These are phyloP conservation scores for Solen grandis DNA, from an alignment of 1,140 invertebrate species.

Conservation along the genomic window DNA sequence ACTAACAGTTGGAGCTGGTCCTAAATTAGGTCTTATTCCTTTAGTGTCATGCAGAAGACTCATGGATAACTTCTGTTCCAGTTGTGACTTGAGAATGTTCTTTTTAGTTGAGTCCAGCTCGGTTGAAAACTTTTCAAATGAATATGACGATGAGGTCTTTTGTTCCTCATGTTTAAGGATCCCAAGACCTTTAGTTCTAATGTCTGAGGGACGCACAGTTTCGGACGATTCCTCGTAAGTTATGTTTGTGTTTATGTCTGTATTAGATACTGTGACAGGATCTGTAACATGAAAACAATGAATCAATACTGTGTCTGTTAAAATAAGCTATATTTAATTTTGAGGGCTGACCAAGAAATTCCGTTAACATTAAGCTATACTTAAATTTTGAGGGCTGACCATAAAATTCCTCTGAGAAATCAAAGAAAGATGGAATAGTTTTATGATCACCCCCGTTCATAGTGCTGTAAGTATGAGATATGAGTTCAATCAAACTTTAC, in stretches of 20 bases:
- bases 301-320: too few species aligned
- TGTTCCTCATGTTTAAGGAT: constrained; percentile 45
- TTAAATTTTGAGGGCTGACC: too few species aligned
- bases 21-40: constrained; percentile 28
- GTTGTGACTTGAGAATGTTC: constrained; percentile 39
- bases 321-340: too few species aligned
- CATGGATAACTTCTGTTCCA: constrained; percentile 34
- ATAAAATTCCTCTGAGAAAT: too few species aligned
- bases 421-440: too few species aligned
- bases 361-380: too few species aligned
- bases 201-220: constrained; percentile 26
- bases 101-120: constrained; percentile 40
- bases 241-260: constrained; percentile 28
- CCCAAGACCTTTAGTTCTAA: constrained; percentile 45
- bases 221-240: not conserved
- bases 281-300: constrained; percentile 8
- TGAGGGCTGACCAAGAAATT: too few species aligned
- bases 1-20: constrained; percentile 8
- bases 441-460: too few species aligned
- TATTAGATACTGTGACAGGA: constrained; percentile 28
- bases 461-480: too few species aligned
- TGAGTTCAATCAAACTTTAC: too few species aligned
- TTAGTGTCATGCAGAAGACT: constrained; percentile 1
- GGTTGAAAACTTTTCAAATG: constrained; percentile 41
- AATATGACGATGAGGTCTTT: not conserved